A percentile compares a stretch with the other conserved stretches of the same genome.
These are phyloP conservation scores for Tiphia femorata DNA, from an alignment of 2,888 invertebrate genomes.

Conservation along the genomic window DNA sequence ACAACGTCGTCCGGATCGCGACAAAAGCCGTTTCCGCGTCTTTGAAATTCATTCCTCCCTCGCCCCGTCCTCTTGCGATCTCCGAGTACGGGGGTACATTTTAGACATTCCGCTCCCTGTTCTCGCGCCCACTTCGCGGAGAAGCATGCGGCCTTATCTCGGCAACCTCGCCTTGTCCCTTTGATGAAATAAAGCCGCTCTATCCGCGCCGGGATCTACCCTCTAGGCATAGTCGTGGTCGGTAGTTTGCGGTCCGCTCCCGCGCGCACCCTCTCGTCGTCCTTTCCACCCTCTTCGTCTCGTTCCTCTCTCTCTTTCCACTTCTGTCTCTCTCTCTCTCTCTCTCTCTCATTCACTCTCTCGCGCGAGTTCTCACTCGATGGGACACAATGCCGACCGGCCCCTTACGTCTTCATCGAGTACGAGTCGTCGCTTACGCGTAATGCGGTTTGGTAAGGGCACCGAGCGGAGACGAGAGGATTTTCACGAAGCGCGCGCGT, in stretches of 20 bases:
- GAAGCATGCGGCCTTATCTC: slow-evolving; percentile 58
- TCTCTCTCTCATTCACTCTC: slow-evolving; percentile 42
- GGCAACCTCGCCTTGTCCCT: slow-evolving; percentile 60
- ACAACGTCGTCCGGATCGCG: too few species aligned
- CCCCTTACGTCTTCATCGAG: slow-evolving; percentile 57
- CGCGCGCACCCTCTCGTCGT: too few species aligned
- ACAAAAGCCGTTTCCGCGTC: too few species aligned
- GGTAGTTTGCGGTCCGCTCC: slow-evolving; percentile 61
- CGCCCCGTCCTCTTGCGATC: too few species aligned
- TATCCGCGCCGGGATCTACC: slow-evolving; percentile 65
- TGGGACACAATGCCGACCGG: slow-evolving; percentile 57
- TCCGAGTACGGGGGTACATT: too few species aligned
- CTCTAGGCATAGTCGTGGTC: slow-evolving; percentile 44
- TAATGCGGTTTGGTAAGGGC: too few species aligned
- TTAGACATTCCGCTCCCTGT: too few species aligned
- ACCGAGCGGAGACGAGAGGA: too few species aligned
- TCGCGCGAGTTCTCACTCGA: slow-evolving; percentile 46
- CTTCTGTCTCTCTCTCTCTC: slow-evolving; percentile 21
- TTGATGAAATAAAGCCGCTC: slow-evolving; percentile 66
- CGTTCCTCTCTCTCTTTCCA: slow-evolving; percentile 9
- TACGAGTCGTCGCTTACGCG: slow-evolving; percentile 53
- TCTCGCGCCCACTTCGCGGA: too few species aligned
- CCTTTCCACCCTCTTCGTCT: slow-evolving; percentile 28
- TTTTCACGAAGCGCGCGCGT: too few species aligned
- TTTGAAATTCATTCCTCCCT: too few species aligned